phyloP scores from a whole-genome alignment of 2,797 vertebrate species.

The Hybognathus amarus region DNA sequence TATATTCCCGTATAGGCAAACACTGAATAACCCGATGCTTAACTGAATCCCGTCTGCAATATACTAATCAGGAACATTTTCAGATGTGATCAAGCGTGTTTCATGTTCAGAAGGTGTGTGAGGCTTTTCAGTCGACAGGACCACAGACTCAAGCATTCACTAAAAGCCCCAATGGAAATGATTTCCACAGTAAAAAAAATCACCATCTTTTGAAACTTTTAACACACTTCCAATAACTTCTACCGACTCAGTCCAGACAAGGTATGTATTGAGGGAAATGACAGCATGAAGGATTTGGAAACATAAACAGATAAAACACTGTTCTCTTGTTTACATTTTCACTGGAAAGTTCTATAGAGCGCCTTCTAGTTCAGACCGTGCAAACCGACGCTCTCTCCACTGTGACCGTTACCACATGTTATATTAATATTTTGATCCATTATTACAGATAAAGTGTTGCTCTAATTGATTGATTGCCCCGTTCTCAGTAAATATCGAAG shows the following conservation, averaged over 20 bases:
- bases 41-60: background rate
- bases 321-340: constrained; percentile 59
- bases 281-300: constrained; percentile 58
- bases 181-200: constrained; percentile 53
- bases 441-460: constrained; percentile 12
- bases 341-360: constrained; percentile 47
- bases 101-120: background rate
- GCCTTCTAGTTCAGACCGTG: constrained; percentile 27
- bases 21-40: background rate
- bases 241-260: constrained; percentile 50
- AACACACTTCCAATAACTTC: constrained; percentile 54
- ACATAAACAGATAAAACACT: constrained; percentile 59
- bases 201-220: constrained; percentile 53
- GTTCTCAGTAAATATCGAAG: constrained; percentile 1
- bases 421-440: background rate
- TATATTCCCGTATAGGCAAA: too few relatives aligned
- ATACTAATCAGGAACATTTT: background rate
- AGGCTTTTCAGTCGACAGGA: background rate
- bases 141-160: constrained; percentile 32
- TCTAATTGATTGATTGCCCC: background rate
- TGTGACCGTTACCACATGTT: background rate
- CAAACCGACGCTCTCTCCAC: constrained; percentile 4
- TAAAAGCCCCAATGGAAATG: constrained; percentile 45
- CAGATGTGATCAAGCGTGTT: background rate
- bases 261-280: constrained; percentile 57